Evolutionary conservation across 2,888 invertebrate species (phyloP), one percentile per base, ranked within the genome.

Genomic region (Drosophila niveifrons): DNA sequence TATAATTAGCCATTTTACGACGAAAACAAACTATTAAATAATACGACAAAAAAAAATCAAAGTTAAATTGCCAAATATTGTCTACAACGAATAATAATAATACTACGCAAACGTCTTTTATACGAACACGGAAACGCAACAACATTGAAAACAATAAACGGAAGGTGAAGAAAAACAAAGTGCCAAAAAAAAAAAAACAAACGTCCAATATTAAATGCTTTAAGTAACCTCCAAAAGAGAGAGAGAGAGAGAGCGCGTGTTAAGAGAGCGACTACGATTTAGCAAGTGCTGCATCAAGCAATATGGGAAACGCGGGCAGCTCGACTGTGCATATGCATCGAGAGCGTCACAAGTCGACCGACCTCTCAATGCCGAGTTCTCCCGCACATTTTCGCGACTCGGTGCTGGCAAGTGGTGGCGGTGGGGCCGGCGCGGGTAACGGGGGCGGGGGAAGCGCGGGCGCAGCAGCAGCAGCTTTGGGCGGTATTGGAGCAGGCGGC

Each of bases 301-400:
- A 63, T 47, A 92, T 92, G 92, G 92, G 92, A 43, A 92, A 92
- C 68, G 92, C 92, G 68, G 92, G 92, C 46, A 92, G 92, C 70
- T 88, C 89, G 41, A 75, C 80, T 34, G 81, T 83, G 57, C 91
- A 90, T 63, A 84, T 92, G 82, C 94, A 95, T 55, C 94, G 96
- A 83, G 96, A 97, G 89, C 94, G 96, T 89, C 96, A 96, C 82
- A 96, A 96, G 91, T 95, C 96, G 47, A 94, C 95, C 61, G 91
- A 91, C 79, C 84, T 90, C 51, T 91, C 92, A 51, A 91, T 91
- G 53, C 91, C 91, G 58, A 91, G 90, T 69, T 91, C 91, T 62
- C 91, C 91, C 72, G 85, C 85, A 70, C 85, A 89, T 61, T 85
- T 85, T 64, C 82, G 87, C 29, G 90, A 90, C 63, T 78, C 88